Evolutionary conservation across 2,113 vertebrate species (phyloP), one percentile per base, ranked within the genome.

Genomic region (Austrofundulus limnaeus): DNA sequence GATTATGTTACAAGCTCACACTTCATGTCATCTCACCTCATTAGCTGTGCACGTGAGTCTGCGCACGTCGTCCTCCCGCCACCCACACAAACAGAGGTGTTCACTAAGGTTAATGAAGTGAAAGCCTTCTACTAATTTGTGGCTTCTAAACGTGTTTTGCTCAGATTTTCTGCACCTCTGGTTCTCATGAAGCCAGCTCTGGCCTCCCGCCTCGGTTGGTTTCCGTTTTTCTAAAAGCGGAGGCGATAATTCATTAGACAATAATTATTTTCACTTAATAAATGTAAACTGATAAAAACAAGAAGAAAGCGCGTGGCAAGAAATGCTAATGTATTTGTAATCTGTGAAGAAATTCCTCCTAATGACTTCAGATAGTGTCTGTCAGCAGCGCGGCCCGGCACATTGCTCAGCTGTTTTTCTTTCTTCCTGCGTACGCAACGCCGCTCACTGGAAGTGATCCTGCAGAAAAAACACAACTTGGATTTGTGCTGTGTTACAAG

Each of bases 81-180:
- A n/a, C 12, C 61, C 42, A 51, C 39, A 60, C 52, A 78, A 82
- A 81, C 72, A 24, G 34, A 78, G 63, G 59, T 59, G 54, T 70
- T 76, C 56, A 61, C 59, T 43, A 28, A 37, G 75, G 75, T 39
- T 83, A 87, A 87, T 84, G 77, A 80, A 78, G 70, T 69, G 66
- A 43, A 78, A 67, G 75, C 67, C 72, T 75, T 72, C 11, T 12
- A 52, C 38, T 46, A 64, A 55, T 60, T 58, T 47, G 45, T 53
- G 77, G 72, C 69, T 72, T 68, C 70, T 74, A 58, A 67, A 71
- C 68, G 57, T 58, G 45, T 71, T 62, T n/a, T 57, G n/a, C 38
- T 25, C 43, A 28, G 61, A 61, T 71, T 66, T 52, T 43, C 17
- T 47, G 41, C 16, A 28, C 52, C 11, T 58, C 5, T 1, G 37